Evolutionary conservation across 2,113 vertebrate genomes (phyloP).

Genomic region (Ciconia stormi): DNA sequence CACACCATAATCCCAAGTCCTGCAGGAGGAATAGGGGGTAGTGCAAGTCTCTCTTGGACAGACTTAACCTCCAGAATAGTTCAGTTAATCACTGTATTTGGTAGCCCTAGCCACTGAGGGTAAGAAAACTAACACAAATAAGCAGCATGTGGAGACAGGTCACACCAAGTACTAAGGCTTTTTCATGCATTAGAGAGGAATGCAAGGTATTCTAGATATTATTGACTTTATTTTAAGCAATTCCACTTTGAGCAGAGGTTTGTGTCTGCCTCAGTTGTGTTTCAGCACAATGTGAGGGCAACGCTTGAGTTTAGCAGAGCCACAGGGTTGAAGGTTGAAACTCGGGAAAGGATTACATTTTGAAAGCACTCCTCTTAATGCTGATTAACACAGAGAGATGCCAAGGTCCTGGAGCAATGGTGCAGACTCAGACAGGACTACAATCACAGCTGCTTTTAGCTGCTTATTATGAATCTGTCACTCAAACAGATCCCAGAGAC

Average conservation of each 20-base stretch:
- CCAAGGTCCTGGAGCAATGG: neutral
- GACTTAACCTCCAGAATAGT: neutral
- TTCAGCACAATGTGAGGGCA: neutral
- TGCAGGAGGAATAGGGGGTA: neutral
- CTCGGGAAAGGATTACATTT: neutral
- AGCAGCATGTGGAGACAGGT: neutral
- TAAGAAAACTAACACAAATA: conserved; percentile 17
- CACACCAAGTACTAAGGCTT: neutral
- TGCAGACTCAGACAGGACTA: neutral
- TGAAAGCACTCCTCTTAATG: neutral
- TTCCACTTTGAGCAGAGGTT: neutral
- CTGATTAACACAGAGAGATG: neutral
- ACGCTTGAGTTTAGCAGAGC: neutral
- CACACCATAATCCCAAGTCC: neutral
- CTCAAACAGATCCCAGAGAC: neutral
- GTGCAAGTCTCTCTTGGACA: neutral
- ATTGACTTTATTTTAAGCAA: neutral
- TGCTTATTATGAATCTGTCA: neutral
- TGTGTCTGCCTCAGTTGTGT: neutral
- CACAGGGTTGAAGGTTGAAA: neutral
- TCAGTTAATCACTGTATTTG: neutral
- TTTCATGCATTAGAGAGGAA: conserved; percentile 10
- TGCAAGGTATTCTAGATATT: neutral
- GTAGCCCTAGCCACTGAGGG: neutral
- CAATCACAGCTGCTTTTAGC: neutral